A percentile compares a stretch with the other conserved stretches of the same genome.
Evolutionary conservation across 2,113 vertebrate species (phyloP).

Genomic region (Pipra filicauda): DNA sequence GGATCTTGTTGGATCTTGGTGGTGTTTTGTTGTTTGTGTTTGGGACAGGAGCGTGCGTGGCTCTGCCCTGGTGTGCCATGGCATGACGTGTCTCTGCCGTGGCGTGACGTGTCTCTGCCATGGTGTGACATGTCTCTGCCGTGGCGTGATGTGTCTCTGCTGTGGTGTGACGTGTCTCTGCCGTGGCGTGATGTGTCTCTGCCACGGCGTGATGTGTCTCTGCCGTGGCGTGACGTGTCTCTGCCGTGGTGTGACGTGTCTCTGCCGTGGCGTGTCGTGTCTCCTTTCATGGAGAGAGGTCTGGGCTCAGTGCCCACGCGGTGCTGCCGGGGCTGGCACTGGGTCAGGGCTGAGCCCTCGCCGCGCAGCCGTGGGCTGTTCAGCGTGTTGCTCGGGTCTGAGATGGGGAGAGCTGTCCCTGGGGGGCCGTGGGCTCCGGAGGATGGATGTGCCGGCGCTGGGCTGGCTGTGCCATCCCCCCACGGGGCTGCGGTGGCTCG

Average conservation of each 20-base stretch:
- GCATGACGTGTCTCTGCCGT: accelerated
- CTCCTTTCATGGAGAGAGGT: not conserved
- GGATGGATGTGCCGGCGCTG: not conserved
- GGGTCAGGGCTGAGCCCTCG: not conserved
- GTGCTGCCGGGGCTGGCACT: not conserved
- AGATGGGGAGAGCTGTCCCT: not conserved
- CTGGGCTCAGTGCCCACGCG: accelerated
- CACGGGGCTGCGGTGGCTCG: accelerated
- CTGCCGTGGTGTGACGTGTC: not conserved
- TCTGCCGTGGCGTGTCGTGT: accelerated
- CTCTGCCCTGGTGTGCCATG: not conserved
- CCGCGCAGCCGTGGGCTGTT: not conserved
- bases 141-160: not conserved
- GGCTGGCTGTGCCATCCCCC: not conserved
- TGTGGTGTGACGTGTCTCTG: not conserved
- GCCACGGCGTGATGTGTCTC: not conserved
- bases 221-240: not conserved
- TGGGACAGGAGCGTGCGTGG: not conserved
- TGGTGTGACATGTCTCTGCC: not conserved
- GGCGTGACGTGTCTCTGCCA: not conserved
- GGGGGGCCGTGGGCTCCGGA: accelerated
- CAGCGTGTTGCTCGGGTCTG: accelerated
- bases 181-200: accelerated
- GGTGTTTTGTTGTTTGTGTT: accelerated
- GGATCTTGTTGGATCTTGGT: accelerated